A percentile compares a stretch with the other conserved stretches of the same genome.
These are phyloP conservation scores for Fulmarus glacialis DNA, from an alignment of 2,113 vertebrate genomes.

Conservation along the genomic window DNA sequence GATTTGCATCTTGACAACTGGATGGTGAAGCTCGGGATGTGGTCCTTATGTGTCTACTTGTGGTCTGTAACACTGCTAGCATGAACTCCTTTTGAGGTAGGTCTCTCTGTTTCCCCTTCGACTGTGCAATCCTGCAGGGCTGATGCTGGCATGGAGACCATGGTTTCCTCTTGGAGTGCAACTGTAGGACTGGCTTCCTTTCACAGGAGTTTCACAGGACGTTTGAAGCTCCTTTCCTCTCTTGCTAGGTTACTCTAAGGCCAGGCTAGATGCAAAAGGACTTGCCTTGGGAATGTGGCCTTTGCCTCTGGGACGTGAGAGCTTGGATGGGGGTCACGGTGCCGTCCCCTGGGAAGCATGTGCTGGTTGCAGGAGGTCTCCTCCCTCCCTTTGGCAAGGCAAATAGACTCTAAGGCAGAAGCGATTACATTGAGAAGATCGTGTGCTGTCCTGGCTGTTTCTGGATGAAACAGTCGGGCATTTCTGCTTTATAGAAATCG, in stretches of 20 bases:
- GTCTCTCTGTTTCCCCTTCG: neutral
- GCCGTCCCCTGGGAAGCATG: neutral
- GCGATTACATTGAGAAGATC: fast-evolving
- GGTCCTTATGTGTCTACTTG: neutral
- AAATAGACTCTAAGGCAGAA: neutral
- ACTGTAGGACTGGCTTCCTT: neutral
- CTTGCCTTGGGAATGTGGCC: neutral
- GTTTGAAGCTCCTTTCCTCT: neutral
- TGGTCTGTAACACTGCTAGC: neutral
- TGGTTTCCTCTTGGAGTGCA: neutral
- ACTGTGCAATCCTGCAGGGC: neutral
- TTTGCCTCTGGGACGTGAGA: neutral
- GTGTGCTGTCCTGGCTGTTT: neutral
- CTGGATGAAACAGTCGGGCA: neutral
- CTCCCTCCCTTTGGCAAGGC: neutral
- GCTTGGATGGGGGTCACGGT: neutral
- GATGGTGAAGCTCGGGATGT: neutral
- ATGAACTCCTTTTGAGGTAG: neutral
- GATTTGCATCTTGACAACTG: neutral
- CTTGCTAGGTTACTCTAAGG: neutral
- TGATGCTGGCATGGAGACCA: neutral
- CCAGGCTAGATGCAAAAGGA: neutral
- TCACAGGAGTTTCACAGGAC: neutral
- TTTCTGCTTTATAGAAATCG: neutral
- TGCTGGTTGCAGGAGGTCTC: neutral